Conservation (phyloP, 2,113 vertebrate species). For the Carassius carassius region DNA sequence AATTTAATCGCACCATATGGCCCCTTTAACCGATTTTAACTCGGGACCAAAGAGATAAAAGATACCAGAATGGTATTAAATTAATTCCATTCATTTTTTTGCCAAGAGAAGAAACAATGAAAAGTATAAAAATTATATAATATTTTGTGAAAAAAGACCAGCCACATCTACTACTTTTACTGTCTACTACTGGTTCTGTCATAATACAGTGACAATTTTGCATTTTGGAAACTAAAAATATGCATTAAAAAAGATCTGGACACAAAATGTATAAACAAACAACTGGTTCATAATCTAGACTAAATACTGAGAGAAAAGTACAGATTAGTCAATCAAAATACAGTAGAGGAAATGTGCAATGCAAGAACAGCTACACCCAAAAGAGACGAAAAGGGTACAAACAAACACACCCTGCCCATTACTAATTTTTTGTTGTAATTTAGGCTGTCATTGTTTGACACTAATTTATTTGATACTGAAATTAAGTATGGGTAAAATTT, state of each 20-base stretch:
- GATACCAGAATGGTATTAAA: not conserved
- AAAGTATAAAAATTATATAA: not conserved
- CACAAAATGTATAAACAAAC: not conserved
- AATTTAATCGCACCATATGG: no score
- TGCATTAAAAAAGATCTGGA: not conserved
- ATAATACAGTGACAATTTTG: not conserved
- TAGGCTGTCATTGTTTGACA: not conserved
- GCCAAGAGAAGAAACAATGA: not conserved
- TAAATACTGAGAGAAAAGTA: slow-evolving; percentile 5
- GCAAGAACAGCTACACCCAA: slow-evolving; percentile 36
- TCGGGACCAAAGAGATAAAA: not conserved
- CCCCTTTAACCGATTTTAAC: not conserved
- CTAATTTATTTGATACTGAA: not conserved
- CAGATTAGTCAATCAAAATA: not conserved
- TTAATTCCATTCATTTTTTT: not conserved
- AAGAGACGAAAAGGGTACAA: slow-evolving; percentile 8
- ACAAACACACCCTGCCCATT: slow-evolving; percentile 11
- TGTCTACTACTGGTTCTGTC: not conserved
- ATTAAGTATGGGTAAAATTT: not conserved
- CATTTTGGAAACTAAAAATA: not conserved
- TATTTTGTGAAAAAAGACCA: not conserved
- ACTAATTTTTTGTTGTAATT: slow-evolving; percentile 11
- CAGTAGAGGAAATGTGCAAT: slow-evolving; percentile 27
- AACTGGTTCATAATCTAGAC: not conserved
- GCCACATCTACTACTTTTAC: not conserved